A percentile compares a stretch with the other conserved stretches of the same genome.
These are phyloP conservation scores for Sebastes paucispinis DNA, from an alignment of 2,797 vertebrate species.

Conservation along the genomic window DNA sequence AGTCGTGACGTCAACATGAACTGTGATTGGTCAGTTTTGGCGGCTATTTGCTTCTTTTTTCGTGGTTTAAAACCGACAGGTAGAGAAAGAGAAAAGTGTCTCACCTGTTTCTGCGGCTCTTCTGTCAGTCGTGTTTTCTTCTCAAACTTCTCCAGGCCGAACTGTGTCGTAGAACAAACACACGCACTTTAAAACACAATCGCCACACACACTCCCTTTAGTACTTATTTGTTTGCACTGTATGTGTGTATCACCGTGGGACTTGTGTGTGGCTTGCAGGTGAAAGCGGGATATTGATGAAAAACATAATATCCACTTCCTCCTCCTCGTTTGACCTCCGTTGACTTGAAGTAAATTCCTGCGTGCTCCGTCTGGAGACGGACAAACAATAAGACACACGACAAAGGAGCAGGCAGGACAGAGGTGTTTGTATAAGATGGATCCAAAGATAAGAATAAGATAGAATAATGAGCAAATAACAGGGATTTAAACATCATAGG, in stretches of 20 bases:
- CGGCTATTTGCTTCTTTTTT: background rate
- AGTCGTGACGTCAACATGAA: background rate
- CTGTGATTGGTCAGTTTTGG: background rate
- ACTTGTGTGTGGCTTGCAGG: slow-evolving; percentile 6
- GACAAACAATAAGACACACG: background rate
- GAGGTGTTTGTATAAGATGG: background rate
- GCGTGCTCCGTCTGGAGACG: rapidly evolving
- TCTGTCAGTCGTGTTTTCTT: background rate
- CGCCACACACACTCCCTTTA: background rate
- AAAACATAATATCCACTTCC: slow-evolving; percentile 65
- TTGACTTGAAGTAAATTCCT: background rate
- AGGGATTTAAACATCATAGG: background rate
- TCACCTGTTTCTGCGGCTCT: background rate
- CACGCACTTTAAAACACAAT: background rate
- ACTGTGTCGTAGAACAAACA: slow-evolving; percentile 40
- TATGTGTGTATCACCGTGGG: slow-evolving; percentile 38
- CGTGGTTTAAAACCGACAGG: background rate
- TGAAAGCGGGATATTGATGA: slow-evolving; percentile 44
- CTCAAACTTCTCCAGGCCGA: background rate
- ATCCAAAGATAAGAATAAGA: background rate
- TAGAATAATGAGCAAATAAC: background rate
- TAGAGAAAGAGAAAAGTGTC: background rate
- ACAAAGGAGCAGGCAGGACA: background rate
- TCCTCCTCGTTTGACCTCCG: background rate
- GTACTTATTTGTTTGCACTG: background rate